A percentile compares a stretch with the other conserved stretches of the same genome.
These are phyloP conservation scores for Drosophila kuntzei DNA, from an alignment of 2,888 invertebrate species.

Conservation along the genomic window DNA sequence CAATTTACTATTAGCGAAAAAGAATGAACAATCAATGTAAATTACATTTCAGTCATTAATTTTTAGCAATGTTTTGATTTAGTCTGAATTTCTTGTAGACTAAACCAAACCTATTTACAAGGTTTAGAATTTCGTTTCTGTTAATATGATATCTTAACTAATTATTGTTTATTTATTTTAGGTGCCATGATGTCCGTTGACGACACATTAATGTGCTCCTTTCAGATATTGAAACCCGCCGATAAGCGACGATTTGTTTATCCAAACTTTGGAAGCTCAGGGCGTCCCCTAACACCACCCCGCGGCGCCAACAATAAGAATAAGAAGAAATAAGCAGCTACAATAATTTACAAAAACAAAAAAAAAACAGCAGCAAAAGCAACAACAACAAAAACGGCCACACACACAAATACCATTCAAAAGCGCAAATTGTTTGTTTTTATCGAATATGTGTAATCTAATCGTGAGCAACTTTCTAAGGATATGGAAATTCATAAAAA, in stretches of 20 bases:
- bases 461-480: constrained; percentile 75
- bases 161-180: constrained; percentile 60
- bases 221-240: constrained; percentile 98
- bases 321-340: constrained; percentile 93
- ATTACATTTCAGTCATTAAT: neutral
- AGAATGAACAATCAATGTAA: neutral
- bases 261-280: constrained; percentile 95
- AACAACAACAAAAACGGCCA: constrained; percentile 43
- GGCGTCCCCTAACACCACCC: constrained; percentile 99
- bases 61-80: neutral
- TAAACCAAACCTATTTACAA: neutral
- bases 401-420: constrained; percentile 48
- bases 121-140: neutral
- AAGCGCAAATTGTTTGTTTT: constrained; percentile 63
- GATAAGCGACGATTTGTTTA: constrained; percentile 99
- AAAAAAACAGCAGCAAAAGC: constrained; percentile 29
- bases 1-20: neutral
- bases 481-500: constrained; percentile 63
- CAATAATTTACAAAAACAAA: constrained; percentile 44
- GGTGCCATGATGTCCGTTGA: constrained; percentile 99
- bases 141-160: constrained; percentile 1
- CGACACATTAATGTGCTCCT: constrained; percentile 99
- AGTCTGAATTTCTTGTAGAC: constrained; percentile 1
- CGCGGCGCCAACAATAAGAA: constrained; percentile 97
- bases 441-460: constrained; percentile 77